Evolutionary conservation across 2,113 vertebrate species (phyloP).

Genomic region (Neodontobutis hainanensis): DNA sequence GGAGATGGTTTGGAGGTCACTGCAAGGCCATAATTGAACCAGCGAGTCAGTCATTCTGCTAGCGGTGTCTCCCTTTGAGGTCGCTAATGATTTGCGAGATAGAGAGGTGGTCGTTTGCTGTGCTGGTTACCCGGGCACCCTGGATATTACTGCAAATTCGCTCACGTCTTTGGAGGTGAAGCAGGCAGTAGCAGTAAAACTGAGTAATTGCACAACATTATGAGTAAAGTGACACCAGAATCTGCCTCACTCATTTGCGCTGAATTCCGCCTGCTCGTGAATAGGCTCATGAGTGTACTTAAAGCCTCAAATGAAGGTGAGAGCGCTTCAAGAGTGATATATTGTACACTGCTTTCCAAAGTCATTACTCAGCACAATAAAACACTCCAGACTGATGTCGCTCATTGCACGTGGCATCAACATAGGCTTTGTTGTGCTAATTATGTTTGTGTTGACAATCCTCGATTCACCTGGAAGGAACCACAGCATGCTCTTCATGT

Average conservation of each 20-base stretch:
- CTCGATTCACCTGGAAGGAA: slow-evolving; percentile 14
- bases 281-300: slow-evolving; percentile 57
- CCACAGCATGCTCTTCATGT: not conserved
- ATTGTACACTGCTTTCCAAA: slow-evolving; percentile 49
- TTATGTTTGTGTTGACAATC: slow-evolving; percentile 46
- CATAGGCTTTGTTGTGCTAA: slow-evolving; percentile 34
- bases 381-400: slow-evolving; percentile 36
- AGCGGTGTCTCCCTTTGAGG: slow-evolving; percentile 58
- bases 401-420: slow-evolving; percentile 20
- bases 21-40: slow-evolving; percentile 58
- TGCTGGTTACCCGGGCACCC: slow-evolving; percentile 46
- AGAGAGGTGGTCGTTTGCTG: slow-evolving; percentile 38
- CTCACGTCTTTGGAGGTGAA: slow-evolving; percentile 35
- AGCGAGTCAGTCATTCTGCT: slow-evolving; percentile 59
- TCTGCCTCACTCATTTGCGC: slow-evolving; percentile 54
- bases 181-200: slow-evolving; percentile 37
- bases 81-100: slow-evolving; percentile 61
- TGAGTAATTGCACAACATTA: slow-evolving; percentile 52
- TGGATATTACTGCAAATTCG: slow-evolving; percentile 30
- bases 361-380: slow-evolving; percentile 61
- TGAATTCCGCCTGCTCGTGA: slow-evolving; percentile 43
- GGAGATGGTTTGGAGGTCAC: slow-evolving; percentile 66
- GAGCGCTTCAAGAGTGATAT: slow-evolving; percentile 60
- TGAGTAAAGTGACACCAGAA: slow-evolving; percentile 41
- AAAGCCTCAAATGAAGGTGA: slow-evolving; percentile 55